phyloP scores from a whole-genome alignment of 1,140 invertebrate species.

The Patella vulgata region DNA sequence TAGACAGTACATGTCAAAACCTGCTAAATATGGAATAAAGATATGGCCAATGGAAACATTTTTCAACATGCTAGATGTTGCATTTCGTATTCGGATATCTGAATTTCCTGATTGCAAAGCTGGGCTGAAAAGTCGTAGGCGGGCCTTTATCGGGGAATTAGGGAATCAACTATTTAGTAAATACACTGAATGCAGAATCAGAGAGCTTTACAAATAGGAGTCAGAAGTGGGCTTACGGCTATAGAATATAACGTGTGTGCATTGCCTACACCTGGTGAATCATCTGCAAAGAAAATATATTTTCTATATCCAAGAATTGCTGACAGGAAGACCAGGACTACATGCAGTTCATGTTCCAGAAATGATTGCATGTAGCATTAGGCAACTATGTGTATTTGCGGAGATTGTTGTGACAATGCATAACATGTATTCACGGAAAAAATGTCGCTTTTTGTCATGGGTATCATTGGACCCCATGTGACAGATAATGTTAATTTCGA shows the following conservation, averaged over 20 bases:
- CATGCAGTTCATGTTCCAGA: not conserved
- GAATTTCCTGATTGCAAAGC: constrained; percentile 20
- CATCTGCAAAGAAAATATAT: not conserved
- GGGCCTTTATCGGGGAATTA: constrained; percentile 1
- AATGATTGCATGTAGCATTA: constrained; percentile 4
- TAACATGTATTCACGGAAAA: not conserved
- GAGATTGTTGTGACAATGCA: not conserved
- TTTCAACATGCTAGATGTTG: constrained; percentile 40
- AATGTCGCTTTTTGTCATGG: not conserved
- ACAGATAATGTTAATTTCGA: constrained; percentile 1
- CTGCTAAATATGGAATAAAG: constrained; percentile 68
- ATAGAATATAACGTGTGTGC: not conserved
- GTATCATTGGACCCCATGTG: not conserved
- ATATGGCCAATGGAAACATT: constrained; percentile 41
- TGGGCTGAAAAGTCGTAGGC: not conserved
- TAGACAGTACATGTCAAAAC: constrained; percentile 66
- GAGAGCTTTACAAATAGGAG: not conserved
- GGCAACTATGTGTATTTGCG: not conserved
- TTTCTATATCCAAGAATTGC: not conserved
- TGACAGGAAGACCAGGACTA: not conserved
- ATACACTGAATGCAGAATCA: constrained; percentile 1
- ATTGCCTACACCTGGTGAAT: not conserved
- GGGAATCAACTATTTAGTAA: not conserved
- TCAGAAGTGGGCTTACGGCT: not conserved
- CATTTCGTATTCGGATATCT: constrained; percentile 14